Percentiles rank a stretch among this genome's conserved stretches.
These are phyloP conservation scores for Porites lutea DNA, from an alignment of 64 coral and sea anemone genomes.

Conservation along the genomic window DNA sequence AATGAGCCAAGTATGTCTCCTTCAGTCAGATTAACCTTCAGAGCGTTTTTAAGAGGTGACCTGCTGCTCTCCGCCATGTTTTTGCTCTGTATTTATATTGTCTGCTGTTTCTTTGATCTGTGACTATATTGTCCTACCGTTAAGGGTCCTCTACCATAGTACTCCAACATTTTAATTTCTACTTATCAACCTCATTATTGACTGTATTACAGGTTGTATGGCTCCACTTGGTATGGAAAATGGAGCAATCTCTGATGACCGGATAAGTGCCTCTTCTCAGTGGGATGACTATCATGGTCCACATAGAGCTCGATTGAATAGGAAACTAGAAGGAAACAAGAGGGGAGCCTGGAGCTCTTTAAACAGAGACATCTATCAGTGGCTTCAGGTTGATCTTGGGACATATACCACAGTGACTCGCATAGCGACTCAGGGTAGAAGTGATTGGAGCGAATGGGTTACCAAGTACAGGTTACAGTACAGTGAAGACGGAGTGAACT, in stretches of 20 bases:
- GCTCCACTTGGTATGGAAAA: slow-evolving; percentile 10
- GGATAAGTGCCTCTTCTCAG: slow-evolving; percentile 48
- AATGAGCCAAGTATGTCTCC: too few relatives aligned
- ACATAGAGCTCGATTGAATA: slow-evolving; percentile 1
- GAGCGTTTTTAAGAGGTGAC: too few relatives aligned
- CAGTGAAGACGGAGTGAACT: slow-evolving; percentile 10
- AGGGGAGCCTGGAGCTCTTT: neutral
- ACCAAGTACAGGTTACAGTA: slow-evolving; percentile 12
- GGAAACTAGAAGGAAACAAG: too few relatives aligned
- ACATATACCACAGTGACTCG: slow-evolving; percentile 10
- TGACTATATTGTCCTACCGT: too few relatives aligned
- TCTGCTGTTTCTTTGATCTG: too few relatives aligned
- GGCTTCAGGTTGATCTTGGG: slow-evolving; percentile 45
- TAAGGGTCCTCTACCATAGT: too few relatives aligned
- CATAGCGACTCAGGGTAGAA: slow-evolving; percentile 38
- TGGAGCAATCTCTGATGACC: neutral
- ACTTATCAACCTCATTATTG: too few relatives aligned
- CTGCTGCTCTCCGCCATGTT: too few relatives aligned
- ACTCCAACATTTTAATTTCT: too few relatives aligned
- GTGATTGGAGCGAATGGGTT: neutral
- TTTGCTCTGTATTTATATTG: too few relatives aligned
- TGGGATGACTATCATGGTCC: neutral
- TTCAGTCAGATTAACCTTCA: too few relatives aligned
- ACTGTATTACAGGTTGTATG: neutral
- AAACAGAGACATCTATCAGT: slow-evolving; percentile 3